Percentiles rank a stretch among this genome's conserved stretches.
Conservation (phyloP, 1,140 invertebrate species). For the Probaryconus sp. region DNA sequence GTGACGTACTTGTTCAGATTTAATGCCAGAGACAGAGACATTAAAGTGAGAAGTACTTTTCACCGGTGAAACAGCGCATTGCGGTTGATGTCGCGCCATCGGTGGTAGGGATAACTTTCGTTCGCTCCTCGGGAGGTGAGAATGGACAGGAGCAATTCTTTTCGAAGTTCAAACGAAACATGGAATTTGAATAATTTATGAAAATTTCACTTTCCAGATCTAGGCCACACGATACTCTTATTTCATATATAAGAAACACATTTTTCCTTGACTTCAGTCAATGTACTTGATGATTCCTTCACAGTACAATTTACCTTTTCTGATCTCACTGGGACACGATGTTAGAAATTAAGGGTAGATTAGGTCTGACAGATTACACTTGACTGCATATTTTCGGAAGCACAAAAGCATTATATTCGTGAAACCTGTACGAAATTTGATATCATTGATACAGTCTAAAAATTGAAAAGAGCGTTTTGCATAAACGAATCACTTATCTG, state of each 20-base stretch:
- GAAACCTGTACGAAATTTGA: constrained; percentile 46
- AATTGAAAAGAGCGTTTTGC: constrained; percentile 39
- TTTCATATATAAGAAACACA: constrained; percentile 21
- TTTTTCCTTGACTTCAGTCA: too few relatives aligned
- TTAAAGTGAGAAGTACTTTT: constrained; percentile 34
- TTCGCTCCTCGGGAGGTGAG: constrained; percentile 48
- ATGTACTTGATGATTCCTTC: too few relatives aligned
- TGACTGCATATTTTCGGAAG: constrained; percentile 52
- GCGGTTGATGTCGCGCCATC: constrained; percentile 51
- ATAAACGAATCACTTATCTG: constrained; percentile 39
- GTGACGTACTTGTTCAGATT: constrained; percentile 39
- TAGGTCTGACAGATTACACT: constrained; percentile 49
- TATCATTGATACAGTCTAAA: constrained; percentile 28
- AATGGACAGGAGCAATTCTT: constrained; percentile 48
- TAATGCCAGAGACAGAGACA: constrained; percentile 14
- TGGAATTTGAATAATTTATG: constrained; percentile 53
- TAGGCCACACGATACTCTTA: constrained; percentile 14
- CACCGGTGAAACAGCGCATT: constrained; percentile 54
- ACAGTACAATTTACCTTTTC: background rate
- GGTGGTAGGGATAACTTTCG: constrained; percentile 50
- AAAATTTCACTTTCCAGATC: constrained; percentile 42
- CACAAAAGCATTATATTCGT: constrained; percentile 48
- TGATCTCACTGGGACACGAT: background rate
- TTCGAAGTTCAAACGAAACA: constrained; percentile 31
- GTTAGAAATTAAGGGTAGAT: constrained; percentile 29